phyloP scores from a whole-genome alignment of 1,140 invertebrate species.

The Saccostrea glomerata region DNA sequence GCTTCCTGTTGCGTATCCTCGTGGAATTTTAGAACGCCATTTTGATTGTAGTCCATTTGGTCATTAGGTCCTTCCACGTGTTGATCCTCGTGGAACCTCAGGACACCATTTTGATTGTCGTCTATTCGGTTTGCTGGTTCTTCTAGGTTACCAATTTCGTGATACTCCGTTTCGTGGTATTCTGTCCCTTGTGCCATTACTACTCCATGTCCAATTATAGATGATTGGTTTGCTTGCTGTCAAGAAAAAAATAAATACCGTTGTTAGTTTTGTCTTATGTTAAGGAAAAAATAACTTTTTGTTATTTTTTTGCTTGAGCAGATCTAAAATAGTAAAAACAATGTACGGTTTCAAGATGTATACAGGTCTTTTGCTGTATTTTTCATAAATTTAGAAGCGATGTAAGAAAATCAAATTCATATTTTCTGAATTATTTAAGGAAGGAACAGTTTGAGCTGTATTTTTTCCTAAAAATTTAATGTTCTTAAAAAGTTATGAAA shows the following conservation, averaged over 20 bases:
- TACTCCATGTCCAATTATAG: background rate
- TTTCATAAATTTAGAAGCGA: too few species aligned
- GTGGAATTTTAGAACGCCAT: background rate
- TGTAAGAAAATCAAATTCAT: too few species aligned
- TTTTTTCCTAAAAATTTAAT: too few species aligned
- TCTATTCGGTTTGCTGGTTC: background rate
- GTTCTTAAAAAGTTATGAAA: too few species aligned
- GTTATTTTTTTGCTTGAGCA: too few species aligned
- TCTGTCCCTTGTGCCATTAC: background rate
- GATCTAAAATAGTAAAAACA: too few species aligned
- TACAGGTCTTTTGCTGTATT: too few species aligned
- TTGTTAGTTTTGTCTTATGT: too few species aligned
- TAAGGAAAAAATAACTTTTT: too few species aligned
- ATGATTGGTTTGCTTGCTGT: slow-evolving; percentile 4
- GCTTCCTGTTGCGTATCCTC: background rate
- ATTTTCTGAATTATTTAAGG: too few species aligned
- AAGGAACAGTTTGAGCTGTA: too few species aligned
- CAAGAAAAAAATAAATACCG: background rate
- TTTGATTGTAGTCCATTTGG: background rate
- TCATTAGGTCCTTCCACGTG: background rate
- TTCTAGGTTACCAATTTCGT: background rate
- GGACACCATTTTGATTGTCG: background rate
- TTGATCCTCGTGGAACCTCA: background rate
- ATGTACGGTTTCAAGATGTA: too few species aligned
- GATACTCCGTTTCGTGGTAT: background rate